These are phyloP conservation scores for Incurvaria masculella DNA, from an alignment of 2,888 invertebrate species.

Conservation along the genomic window DNA sequence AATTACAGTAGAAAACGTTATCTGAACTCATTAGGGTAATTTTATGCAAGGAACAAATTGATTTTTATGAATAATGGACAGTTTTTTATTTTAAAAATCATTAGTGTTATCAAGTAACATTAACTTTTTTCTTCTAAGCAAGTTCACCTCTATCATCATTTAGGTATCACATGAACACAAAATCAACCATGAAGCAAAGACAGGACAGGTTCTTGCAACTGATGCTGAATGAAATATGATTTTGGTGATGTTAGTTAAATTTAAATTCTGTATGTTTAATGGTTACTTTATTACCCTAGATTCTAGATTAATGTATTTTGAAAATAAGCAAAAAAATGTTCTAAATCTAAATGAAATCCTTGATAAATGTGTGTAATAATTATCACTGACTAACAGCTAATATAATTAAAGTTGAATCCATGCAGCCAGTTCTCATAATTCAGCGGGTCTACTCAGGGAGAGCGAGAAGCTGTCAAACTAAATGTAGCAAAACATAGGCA, in stretches of 20 bases:
- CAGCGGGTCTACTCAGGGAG: no score
- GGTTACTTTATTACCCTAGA: slow-evolving; percentile 1
- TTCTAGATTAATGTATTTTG: slow-evolving; percentile 21
- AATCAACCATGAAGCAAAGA: no score
- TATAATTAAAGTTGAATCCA: background rate
- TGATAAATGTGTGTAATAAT: slow-evolving; percentile 1
- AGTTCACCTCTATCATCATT: background rate
- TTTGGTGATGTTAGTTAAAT: no score
- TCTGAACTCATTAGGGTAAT: slow-evolving; percentile 6
- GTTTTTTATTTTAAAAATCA: slow-evolving; percentile 11
- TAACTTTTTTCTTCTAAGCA: background rate
- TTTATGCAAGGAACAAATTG: slow-evolving; percentile 15
- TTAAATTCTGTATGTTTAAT: slow-evolving; percentile 1
- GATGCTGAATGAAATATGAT: no score
- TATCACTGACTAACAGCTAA: background rate
- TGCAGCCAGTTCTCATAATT: no score
- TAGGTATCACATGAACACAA: slow-evolving; percentile 3
- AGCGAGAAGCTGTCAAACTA: no score
- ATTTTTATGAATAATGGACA: slow-evolving; percentile 15
- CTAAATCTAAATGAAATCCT: slow-evolving; percentile 13
- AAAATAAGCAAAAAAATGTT: slow-evolving; percentile 27
- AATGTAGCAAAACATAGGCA: no score
- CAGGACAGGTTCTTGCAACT: no score
- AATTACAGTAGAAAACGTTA: background rate
- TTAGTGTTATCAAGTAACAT: slow-evolving; percentile 9